These are phyloP conservation scores for Hepsetus odoe DNA, from an alignment of 2,113 vertebrate species.

Conservation along the genomic window DNA sequence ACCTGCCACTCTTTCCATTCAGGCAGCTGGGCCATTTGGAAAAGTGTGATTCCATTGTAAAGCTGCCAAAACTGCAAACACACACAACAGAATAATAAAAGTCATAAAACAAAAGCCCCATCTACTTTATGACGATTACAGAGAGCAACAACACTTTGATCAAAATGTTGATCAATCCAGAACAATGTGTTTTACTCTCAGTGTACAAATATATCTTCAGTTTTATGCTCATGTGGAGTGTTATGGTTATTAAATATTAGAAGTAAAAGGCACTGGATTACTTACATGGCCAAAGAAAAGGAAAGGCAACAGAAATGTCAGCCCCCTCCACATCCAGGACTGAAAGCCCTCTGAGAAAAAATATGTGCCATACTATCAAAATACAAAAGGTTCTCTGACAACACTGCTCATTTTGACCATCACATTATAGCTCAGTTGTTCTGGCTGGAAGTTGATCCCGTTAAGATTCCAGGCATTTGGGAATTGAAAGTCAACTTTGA, in stretches of 20 bases:
- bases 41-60: constrained; percentile 88
- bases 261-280: constrained; percentile 24
- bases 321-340: constrained; percentile 98
- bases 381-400: too few species aligned
- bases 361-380: background rate
- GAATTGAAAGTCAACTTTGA: too few species aligned
- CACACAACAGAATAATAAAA: background rate
- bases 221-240: too few species aligned
- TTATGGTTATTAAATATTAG: background rate
- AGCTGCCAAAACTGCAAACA: constrained; percentile 91
- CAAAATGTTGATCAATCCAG: background rate
- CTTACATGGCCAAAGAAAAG: constrained; percentile 95
- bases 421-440: too few species aligned
- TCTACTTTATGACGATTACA: background rate
- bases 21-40: constrained; percentile 85
- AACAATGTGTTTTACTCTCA: background rate
- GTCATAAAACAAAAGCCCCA: background rate
- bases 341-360: constrained; percentile 90
- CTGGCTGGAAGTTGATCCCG: too few species aligned
- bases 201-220: too few species aligned
- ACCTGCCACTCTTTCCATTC: constrained; percentile 99
- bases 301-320: constrained; percentile 94
- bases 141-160: background rate
- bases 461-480: too few species aligned
- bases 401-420: background rate